Evolutionary conservation across 2,888 invertebrate genomes (phyloP), one percentile per base, ranked within the genome.

Genomic region (Papilio protenor): DNA sequence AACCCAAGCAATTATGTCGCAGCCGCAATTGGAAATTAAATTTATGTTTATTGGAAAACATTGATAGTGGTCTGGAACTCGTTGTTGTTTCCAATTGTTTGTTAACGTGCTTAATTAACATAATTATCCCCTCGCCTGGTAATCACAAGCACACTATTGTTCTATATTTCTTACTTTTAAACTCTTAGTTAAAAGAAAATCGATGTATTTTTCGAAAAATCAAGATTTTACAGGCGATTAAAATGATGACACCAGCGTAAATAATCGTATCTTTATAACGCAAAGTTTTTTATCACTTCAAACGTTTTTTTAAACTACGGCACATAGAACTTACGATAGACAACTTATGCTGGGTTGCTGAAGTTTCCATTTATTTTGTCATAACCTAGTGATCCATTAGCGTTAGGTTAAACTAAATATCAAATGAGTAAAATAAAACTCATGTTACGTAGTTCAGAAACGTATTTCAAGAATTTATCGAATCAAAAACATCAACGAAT

Each of bases 31-130:
- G 70, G 57, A 77, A 77, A 77, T 77, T 57, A 77, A 77, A 59
- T 77, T 77, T 77, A 77, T 74, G 59, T 70, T 77, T 47, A 77
- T 77, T 69, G 73, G 59, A 73, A 66, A 74, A 77, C 64, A 73
- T 74, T 57, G 57, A 70, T 57, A 59, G 73, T 70, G 59, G 69
- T 47, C 23, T 12, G 12, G 57, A 73, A 40, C 21, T 70, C 69
- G 71, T 76, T 76, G 57, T 61, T 52, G 23, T 71, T 57, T 70
- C 18, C 21, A 77, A 33, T 64, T 52, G 72, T 77, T 77, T 61
- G 69, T 69, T 57, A 71, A 59, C 23, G 16, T 72, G 18, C 64
- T 72, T 49, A 76, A 55, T 69, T 71, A 71, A 71, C 71, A 27
- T 55, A 52, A 71, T 71, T 71, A 52, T 52, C 27, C 52, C 71